Percentiles rank a stretch among this genome's conserved stretches.
Conservation (phyloP, 2,113 vertebrate species). For the Nannobrachium achirus region DNA sequence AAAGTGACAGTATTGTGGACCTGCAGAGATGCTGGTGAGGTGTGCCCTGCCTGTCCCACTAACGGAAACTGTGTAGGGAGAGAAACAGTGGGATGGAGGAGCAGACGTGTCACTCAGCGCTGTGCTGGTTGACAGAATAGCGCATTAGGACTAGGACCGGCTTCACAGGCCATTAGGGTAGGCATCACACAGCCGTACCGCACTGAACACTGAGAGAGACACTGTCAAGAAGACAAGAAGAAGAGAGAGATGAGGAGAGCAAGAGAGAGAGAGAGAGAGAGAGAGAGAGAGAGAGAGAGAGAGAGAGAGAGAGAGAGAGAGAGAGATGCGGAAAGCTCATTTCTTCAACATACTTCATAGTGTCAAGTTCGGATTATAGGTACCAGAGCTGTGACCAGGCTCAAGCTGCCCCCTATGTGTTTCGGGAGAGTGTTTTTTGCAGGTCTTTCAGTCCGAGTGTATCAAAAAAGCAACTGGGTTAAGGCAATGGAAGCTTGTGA, state of each 20-base stretch:
- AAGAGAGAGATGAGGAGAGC: neutral
- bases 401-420: too few relatives aligned
- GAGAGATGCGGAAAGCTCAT: neutral
- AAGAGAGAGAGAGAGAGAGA: constrained; percentile 20
- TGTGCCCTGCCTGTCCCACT: constrained; percentile 61
- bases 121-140: constrained; percentile 75
- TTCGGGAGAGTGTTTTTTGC: too few relatives aligned
- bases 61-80: constrained; percentile 54
- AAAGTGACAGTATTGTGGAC: constrained; percentile 62
- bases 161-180: constrained; percentile 81
- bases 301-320: constrained; percentile 17
- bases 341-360: neutral
- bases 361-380: too few relatives aligned
- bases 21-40: constrained; percentile 56
- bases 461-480: too few relatives aligned
- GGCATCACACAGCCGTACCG: constrained; percentile 63
- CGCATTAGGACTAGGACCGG: constrained; percentile 74
- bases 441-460: too few relatives aligned
- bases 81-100: constrained; percentile 33
- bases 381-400: too few relatives aligned
- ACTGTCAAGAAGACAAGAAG: constrained; percentile 2
- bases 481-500: too few relatives aligned
- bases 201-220: constrained; percentile 55
- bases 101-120: constrained; percentile 69
- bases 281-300: constrained; percentile 5